These are phyloP conservation scores for Shargacucullia verbasci DNA, from an alignment of 2,888 invertebrate genomes.

Conservation along the genomic window DNA sequence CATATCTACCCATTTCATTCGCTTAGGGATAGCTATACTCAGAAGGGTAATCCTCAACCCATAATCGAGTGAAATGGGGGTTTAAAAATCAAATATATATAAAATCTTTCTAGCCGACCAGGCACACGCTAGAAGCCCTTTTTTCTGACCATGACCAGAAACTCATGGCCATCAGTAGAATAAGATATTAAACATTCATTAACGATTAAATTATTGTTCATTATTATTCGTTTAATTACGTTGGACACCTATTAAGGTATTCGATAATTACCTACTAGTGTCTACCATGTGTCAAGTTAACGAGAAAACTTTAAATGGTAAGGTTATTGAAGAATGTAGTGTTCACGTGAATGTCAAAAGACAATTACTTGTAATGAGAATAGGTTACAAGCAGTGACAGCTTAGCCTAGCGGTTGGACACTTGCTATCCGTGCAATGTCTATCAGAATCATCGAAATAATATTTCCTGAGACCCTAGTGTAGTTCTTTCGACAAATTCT, in stretches of 20 bases:
- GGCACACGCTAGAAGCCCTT: slow-evolving; percentile 51
- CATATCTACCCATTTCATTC: too few relatives aligned
- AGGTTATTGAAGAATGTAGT: slow-evolving; percentile 33
- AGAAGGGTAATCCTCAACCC: too few relatives aligned
- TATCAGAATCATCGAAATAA: too few relatives aligned
- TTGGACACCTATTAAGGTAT: slow-evolving; percentile 10
- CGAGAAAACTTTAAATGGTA: slow-evolving; percentile 38
- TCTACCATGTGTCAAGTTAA: slow-evolving; percentile 28
- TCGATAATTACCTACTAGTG: slow-evolving; percentile 20
- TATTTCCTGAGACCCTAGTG: too few relatives aligned
- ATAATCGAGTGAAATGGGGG: too few relatives aligned
- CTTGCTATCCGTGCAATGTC: too few relatives aligned
- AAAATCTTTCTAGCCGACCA: too few relatives aligned
- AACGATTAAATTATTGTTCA: slow-evolving; percentile 40
- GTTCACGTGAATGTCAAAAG: slow-evolving; percentile 21
- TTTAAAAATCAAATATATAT: too few relatives aligned
- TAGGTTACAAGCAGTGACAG: too few relatives aligned
- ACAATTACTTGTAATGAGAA: slow-evolving; percentile 17
- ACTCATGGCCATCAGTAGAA: slow-evolving; percentile 35
- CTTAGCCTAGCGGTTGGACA: too few relatives aligned
- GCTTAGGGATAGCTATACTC: too few relatives aligned
- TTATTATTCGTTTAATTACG: slow-evolving; percentile 25
- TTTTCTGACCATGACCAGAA: slow-evolving; percentile 41
- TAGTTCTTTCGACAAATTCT: too few relatives aligned
- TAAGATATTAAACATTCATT: slow-evolving; percentile 40